Base-by-base conservation (phyloP, 2,113 vertebrate species). In the Echinops telfairi region DNA sequence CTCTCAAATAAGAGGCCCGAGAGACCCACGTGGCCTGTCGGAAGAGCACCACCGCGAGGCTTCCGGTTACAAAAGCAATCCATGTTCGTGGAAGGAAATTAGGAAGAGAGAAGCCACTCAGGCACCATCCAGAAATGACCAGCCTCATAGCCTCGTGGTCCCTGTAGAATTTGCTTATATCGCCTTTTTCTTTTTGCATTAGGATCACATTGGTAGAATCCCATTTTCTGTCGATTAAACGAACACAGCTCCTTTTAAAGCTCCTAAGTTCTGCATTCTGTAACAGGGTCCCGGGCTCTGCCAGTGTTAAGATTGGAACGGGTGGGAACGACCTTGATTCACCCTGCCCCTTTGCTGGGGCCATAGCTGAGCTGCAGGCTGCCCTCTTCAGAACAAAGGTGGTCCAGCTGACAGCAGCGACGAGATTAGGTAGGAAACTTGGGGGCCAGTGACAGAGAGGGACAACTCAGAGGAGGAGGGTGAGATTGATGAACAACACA, bases 1-100 rank as follows among this genome's bases (percentile, higher is more conserved):
- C 89, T 75, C 83, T 47, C 73, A 86, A 88, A 75, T 19, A 79
- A 68, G 58, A 92, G 78, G 89, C 89, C 86, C 73, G 73, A 77
- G 88, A 82, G 58, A n/a, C 62, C 38, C 57, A 83, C 27, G 47
- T 23, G 73, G 64, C 2, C 10, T 47, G 10, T 27, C 66, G 75
- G n/a, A 58, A 89, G 76, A 40, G 31, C 38, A 23, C 80, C 25
- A 53, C 38, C 64, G 87, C 25, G 53, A 58, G 29, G n/a, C 57
- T 75, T 86, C 80, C 70, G 57, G n/a, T 79, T 64, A 80, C 64
- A 53, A 75, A 80, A 38, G 12, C 47, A 33, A 33, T 66, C 14
- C 23, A 20, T 29, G 5, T 88, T 87, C 62, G 33, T n/a, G 64
- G 64, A 6, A 71, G 76, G 64, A 80, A 90, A 38, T 70, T 17